phyloP scores from a whole-genome alignment of 2,888 invertebrate genomes.

The Sphecodes monilicornis region DNA sequence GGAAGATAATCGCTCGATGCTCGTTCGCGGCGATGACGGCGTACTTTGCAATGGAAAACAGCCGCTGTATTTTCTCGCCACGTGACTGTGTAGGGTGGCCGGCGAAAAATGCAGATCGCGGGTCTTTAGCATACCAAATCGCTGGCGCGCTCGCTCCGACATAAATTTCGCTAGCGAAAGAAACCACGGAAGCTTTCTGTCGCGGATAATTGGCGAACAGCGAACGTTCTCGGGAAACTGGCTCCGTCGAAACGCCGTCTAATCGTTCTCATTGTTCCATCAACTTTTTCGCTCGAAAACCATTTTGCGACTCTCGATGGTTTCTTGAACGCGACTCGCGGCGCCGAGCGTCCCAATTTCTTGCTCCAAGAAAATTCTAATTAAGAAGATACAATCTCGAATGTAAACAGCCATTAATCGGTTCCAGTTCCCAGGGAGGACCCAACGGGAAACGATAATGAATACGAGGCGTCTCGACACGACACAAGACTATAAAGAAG shows the following conservation, averaged over 20 bases:
- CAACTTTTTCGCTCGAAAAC: background rate
- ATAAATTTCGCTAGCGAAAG: constrained; percentile 33
- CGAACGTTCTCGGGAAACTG: constrained; percentile 29
- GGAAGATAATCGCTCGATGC: background rate
- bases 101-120: constrained; percentile 24
- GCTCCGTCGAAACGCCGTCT: background rate
- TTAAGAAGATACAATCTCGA: background rate
- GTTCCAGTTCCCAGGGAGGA: background rate
- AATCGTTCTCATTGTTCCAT: constrained; percentile 6
- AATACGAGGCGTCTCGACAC: constrained; percentile 3
- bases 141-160: background rate
- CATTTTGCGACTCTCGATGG: background rate
- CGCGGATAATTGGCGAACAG: constrained; percentile 36
- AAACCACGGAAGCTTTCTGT: constrained; percentile 48
- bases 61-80: constrained; percentile 3
- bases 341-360: background rate
- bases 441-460: background rate
- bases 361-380: background rate
- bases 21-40: background rate
- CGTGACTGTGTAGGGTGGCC: constrained; percentile 7
- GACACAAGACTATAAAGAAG: background rate
- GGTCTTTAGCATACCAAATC: constrained; percentile 35
- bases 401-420: constrained; percentile 4
- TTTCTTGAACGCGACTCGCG: background rate
- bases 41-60: constrained; percentile 37